Evolutionary conservation across 2,797 vertebrate genomes (phyloP), one percentile per base, ranked within the genome.

Genomic region (Thaleichthys pacificus): DNA sequence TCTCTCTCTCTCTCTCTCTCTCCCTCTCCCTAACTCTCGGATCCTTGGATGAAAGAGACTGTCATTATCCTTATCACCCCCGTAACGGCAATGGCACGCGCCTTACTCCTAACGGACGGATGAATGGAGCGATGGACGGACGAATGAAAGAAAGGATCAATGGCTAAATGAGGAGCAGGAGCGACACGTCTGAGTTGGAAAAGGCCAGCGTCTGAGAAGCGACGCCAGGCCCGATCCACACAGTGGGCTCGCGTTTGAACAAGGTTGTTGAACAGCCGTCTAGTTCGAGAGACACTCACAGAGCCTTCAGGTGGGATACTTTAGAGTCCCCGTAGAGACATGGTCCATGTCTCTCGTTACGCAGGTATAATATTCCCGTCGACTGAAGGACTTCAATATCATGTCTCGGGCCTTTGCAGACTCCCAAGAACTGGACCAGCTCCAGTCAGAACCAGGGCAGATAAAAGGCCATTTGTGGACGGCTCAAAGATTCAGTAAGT

Each of bases 11-110:
- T 4, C 24, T 69, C 30, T 38, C 47, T 67, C 38, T 3, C 68
- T 69, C 32, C 5, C n/a, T 22, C 66, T 26, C 26, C 26, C 26
- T 26, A 26, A 26, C 70, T 11, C 47, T 76, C 71, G 49, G 60
- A 73, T 71, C 68, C 26, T 35, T 57, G 70, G 62, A 77, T 63
- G 74, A 77, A 62, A n/a, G 26, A 56, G 4, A 74, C 61, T 32
- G 63, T 38, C 51, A 56, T 75, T 69, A 68, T 69, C 7, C 38
- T 67, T 32, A 70, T 77, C 70, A 58, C 38, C 35, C 22, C 35
- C n/a, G 54, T 12, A 17, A 24, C n/a, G 22, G 54, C 51, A 57
- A 17, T 11, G 5, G 51, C 57, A 62, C 58, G 35, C 17, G 14
- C 42, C 38, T n/a, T 28, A 15, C 11, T 42, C 21, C 21, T 22